Evolutionary conservation across 2,113 vertebrate genomes (phyloP), one percentile per base, ranked within the genome.

Genomic region (Baryphthengus martii): DNA sequence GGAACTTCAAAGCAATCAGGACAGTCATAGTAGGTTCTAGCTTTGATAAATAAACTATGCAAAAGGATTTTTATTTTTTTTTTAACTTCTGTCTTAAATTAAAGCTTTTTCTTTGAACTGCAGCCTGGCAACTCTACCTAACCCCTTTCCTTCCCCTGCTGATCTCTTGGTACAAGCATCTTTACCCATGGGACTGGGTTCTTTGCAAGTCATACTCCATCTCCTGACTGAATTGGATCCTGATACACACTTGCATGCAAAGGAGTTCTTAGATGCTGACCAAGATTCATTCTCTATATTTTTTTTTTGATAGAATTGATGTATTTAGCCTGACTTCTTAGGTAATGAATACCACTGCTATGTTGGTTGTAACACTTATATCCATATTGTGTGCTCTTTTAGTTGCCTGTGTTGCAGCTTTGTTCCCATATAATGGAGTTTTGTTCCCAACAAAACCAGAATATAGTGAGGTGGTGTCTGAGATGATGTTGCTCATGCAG

Each of bases 1-100:
- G 45, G 80, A 93, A 96, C 96, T 93, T 97, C 90, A 96, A 95
- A 97, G 95, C 47, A 72, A 31, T 80, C 56, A 31, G 31, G 67
- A 52, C 56, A 67, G 53, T 79, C 76, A 82, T 93, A 89, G 92
- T 78, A 91, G 90, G 90, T 92, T 94, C 65, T 93, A 63, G 47
- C 80, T 96, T 96, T 95, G 90, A 92, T 95, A 92, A 94, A 96
- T 92, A 93, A 96, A 90, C 88, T 65, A 81, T 94, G 58, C 76
- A 90, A 65, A 96, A 94, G 86, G 70, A 58, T 45, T 74, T 42
- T 73, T 74, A 40, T 82, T 73, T 72, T 81, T 72, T 94, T 52
- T 20, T 3, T 6, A n/a, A n/a, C 28, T 71, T 90, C 55, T 90
- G 39, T 88, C 28, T 85, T 76, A 73, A 83, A 94, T 96, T 88